A percentile compares a stretch with the other conserved stretches of the same genome.
Evolutionary conservation across 2,888 invertebrate species (phyloP).

Genomic region (Euphydryas editha): DNA sequence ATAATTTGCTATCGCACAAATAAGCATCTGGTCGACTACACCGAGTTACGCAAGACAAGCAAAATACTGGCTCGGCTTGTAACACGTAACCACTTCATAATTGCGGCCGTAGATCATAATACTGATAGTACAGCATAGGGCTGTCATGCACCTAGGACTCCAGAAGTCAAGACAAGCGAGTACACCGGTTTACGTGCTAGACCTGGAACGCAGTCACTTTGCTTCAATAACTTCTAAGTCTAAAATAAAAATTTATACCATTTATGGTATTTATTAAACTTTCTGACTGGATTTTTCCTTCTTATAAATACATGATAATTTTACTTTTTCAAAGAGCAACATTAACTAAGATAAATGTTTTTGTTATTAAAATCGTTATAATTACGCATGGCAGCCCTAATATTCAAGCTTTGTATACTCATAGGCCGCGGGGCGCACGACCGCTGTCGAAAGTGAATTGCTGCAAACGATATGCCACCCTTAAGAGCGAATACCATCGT

Average conservation of each 20-base stretch:
- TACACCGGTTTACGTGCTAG: slow-evolving; percentile 5
- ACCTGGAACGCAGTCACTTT: slow-evolving; percentile 1
- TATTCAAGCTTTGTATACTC: slow-evolving; percentile 66
- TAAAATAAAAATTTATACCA: slow-evolving; percentile 44
- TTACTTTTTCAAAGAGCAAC: not conserved
- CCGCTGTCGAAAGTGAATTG: slow-evolving; percentile 76
- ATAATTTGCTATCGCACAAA: slow-evolving; percentile 67
- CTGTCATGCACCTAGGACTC: slow-evolving; percentile 14
- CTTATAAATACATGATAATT: not conserved
- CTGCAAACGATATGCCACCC: slow-evolving; percentile 41
- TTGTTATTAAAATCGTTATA: not conserved
- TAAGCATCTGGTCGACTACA: slow-evolving; percentile 75
- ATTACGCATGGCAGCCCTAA: slow-evolving; percentile 15
- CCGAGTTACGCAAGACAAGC: slow-evolving; percentile 77
- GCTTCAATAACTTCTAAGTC: slow-evolving; percentile 5
- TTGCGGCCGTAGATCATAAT: slow-evolving; percentile 74
- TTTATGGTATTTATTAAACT: not conserved
- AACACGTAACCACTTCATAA: slow-evolving; percentile 72
- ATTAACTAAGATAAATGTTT: not conserved
- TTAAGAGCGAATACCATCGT: slow-evolving; percentile 53
- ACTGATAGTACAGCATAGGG: slow-evolving; percentile 58
- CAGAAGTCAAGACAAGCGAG: slow-evolving; percentile 1
- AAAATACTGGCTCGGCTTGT: slow-evolving; percentile 71
- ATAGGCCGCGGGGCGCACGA: slow-evolving; percentile 75
- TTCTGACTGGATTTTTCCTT: not conserved